Conservation (phyloP, 2,113 vertebrate genomes). For the Cynoglossus semilaevis region DNA sequence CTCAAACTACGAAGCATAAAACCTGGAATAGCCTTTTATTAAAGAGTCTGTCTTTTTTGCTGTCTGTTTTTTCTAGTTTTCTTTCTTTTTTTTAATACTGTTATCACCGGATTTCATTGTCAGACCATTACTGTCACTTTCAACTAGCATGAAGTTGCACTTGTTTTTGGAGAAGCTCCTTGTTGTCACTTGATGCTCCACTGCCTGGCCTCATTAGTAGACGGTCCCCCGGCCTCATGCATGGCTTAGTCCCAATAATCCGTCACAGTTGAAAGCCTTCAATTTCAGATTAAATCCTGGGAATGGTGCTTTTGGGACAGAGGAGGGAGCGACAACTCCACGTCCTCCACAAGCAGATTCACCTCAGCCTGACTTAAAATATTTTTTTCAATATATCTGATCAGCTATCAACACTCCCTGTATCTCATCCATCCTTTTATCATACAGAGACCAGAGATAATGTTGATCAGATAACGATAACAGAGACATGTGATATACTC, state of each 20-base stretch:
- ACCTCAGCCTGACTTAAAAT: conserved; percentile 50
- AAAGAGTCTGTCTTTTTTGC: conserved; percentile 46
- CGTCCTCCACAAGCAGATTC: conserved; percentile 15
- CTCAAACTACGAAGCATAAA: conserved; percentile 63
- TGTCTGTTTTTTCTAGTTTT: conserved; percentile 43
- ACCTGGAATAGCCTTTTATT: conserved; percentile 69
- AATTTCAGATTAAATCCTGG: conserved; percentile 68
- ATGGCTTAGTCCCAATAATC: conserved; percentile 56
- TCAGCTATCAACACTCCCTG: conserved; percentile 31
- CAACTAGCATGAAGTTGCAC: conserved; percentile 7
- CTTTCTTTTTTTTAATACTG: neutral
- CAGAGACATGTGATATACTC: too few relatives aligned
- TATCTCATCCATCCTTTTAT: conserved; percentile 35
- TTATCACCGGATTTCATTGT: conserved; percentile 5
- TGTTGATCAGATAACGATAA: too few relatives aligned
- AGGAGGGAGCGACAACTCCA: conserved; percentile 36
- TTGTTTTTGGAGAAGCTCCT: conserved; percentile 20
- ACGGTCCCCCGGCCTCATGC: conserved; percentile 39
- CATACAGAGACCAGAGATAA: too few relatives aligned
- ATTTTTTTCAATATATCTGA: conserved; percentile 37
- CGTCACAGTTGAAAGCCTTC: conserved; percentile 55
- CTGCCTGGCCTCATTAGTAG: conserved; percentile 54
- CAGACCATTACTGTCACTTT: neutral
- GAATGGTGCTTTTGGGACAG: conserved; percentile 45
- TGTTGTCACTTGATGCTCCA: conserved; percentile 54